These are phyloP conservation scores for Drosophila borborema DNA, from an alignment of 2,888 invertebrate species.

Conservation along the genomic window DNA sequence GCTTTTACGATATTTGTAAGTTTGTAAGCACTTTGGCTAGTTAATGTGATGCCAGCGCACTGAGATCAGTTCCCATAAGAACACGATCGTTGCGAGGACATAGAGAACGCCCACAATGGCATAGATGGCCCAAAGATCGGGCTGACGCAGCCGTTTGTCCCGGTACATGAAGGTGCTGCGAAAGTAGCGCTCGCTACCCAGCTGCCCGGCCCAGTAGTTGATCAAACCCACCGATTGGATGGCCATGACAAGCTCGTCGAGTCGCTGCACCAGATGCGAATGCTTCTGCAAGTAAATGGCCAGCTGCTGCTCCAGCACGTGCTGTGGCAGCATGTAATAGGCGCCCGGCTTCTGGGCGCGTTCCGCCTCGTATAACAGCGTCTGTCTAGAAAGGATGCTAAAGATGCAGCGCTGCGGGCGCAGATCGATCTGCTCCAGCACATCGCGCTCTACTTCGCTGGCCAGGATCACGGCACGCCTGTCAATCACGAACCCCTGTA, in stretches of 20 bases:
- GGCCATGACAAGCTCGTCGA: slow-evolving; percentile 53
- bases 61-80: slow-evolving; percentile 53
- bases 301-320: slow-evolving; percentile 50
- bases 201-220: slow-evolving; percentile 45
- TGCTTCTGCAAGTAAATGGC: slow-evolving; percentile 61
- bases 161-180: slow-evolving; percentile 35
- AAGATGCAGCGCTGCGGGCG: slow-evolving; percentile 20
- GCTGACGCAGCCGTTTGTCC: slow-evolving; percentile 39
- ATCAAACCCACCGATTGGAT: slow-evolving; percentile 54
- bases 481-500: slow-evolving; percentile 18
- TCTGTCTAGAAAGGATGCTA: slow-evolving; percentile 47
- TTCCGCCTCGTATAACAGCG: slow-evolving; percentile 40
- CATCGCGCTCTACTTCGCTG: slow-evolving; percentile 29
- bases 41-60: slow-evolving; percentile 1
- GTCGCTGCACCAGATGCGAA: slow-evolving; percentile 48
- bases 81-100: slow-evolving; percentile 43
- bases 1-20: neutral
- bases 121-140: slow-evolving; percentile 52
- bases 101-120: slow-evolving; percentile 31
- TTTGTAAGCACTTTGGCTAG: too few species aligned
- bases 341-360: slow-evolving; percentile 33
- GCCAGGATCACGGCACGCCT: slow-evolving; percentile 22
- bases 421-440: slow-evolving; percentile 46
- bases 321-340: slow-evolving; percentile 45
- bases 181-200: slow-evolving; percentile 43